phyloP scores from a whole-genome alignment of 2,113 vertebrate genomes.

The Lonchura striata region DNA sequence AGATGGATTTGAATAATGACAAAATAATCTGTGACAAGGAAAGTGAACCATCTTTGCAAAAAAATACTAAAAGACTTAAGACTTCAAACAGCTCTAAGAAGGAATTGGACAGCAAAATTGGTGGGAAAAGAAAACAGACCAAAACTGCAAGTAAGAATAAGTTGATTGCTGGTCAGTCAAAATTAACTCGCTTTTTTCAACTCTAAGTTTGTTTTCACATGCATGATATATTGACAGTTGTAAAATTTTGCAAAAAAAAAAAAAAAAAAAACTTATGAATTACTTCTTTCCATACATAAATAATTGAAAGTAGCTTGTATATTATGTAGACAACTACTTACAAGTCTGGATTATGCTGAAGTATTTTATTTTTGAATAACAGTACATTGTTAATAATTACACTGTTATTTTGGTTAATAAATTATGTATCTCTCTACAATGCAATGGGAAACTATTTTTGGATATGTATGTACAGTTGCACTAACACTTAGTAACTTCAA shows the following conservation, averaged over 20 bases:
- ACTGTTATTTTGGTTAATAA: neutral
- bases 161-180: conserved; percentile 86
- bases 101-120: conserved; percentile 16
- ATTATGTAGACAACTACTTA: conserved; percentile 15
- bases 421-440: neutral
- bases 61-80: conserved; percentile 59
- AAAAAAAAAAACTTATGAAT: neutral
- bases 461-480: neutral
- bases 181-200: conserved; percentile 87
- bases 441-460: neutral
- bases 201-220: conserved; percentile 65
- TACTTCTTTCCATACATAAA: neutral
- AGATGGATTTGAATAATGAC: conserved; percentile 74
- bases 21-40: conserved; percentile 66
- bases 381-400: conserved; percentile 2
- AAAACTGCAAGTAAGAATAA: conserved; percentile 75
- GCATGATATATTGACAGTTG: neutral
- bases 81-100: conserved; percentile 36
- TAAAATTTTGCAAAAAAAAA: conserved; percentile 10
- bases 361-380: conserved; percentile 59
- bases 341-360: conserved; percentile 55
- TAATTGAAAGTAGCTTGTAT: neutral
- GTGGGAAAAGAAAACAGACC: conserved; percentile 56
- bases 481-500: conserved; percentile 16
- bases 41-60: conserved; percentile 78